These are phyloP conservation scores for Austrolebias charrua DNA, from an alignment of 2,797 vertebrate species.

Conservation along the genomic window DNA sequence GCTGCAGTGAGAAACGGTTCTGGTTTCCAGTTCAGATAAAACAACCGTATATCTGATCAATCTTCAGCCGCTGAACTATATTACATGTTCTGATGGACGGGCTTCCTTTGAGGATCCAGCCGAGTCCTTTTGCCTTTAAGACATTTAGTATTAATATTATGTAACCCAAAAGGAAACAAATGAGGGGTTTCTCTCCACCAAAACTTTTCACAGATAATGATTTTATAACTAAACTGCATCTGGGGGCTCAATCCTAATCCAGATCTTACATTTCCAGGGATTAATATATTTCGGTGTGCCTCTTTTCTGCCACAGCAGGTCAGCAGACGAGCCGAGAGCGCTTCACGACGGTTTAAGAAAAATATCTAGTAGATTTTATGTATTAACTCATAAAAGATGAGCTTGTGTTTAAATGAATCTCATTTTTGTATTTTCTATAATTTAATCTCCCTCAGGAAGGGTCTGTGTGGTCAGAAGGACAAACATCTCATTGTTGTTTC, in stretches of 20 bases:
- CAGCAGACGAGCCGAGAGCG: constrained; percentile 15
- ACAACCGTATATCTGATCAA: constrained; percentile 7
- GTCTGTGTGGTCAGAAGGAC: background rate
- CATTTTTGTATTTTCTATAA: background rate
- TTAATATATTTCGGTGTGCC: constrained; percentile 39
- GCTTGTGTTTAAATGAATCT: no score
- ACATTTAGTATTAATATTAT: constrained; percentile 27
- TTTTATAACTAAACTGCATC: no score
- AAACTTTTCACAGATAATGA: constrained; percentile 13
- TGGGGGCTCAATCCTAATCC: constrained; percentile 12
- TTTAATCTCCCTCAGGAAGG: background rate
- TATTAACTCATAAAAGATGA: constrained; percentile 21
- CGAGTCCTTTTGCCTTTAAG: constrained; percentile 38
- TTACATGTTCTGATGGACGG: constrained; percentile 8
- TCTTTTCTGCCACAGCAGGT: constrained; percentile 32
- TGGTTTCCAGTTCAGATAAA: no score
- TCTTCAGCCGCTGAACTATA: constrained; percentile 16
- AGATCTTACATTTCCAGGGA: constrained; percentile 14
- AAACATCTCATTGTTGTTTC: constrained; percentile 12
- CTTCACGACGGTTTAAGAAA: constrained; percentile 29
- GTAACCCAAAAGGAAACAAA: constrained; percentile 3
- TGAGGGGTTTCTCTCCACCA: constrained; percentile 6
- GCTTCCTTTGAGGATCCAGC: constrained; percentile 18
- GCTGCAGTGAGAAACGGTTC: constrained; percentile 74
- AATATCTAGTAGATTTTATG: constrained; percentile 28